Evolutionary conservation across 2,113 vertebrate genomes (phyloP).

Genomic region (Bubalus kerabau): DNA sequence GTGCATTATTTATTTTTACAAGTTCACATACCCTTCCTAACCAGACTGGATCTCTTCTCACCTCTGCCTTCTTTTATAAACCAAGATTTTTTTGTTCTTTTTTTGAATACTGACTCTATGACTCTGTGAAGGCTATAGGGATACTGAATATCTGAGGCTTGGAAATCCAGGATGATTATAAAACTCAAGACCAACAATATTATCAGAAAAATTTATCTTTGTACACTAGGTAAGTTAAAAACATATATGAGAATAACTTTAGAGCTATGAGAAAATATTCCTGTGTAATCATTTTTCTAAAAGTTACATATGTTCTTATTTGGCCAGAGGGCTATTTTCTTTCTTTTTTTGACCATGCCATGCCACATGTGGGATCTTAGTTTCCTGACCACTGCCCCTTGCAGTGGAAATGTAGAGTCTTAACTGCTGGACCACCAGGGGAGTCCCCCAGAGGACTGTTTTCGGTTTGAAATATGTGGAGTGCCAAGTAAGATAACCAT

Average conservation of each 20-base stretch:
- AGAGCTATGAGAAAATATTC: not conserved
- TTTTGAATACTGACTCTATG: not conserved
- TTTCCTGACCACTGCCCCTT: not conserved
- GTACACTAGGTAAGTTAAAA: not conserved
- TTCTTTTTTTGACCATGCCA: not conserved
- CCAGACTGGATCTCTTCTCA: not conserved
- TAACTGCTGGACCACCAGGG: not conserved
- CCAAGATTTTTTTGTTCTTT: not conserved
- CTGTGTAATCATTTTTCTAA: not conserved
- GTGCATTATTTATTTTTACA: not conserved
- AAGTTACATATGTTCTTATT: not conserved
- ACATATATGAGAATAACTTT: not conserved
- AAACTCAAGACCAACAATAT: not conserved
- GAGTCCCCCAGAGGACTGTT: not conserved
- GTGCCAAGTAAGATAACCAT: not conserved
- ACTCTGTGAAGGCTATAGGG: not conserved
- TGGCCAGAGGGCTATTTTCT: not conserved
- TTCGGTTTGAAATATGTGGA: not conserved
- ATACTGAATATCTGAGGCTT: not conserved
- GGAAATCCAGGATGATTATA: not conserved
- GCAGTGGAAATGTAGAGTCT: not conserved
- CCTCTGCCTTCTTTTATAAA: not conserved
- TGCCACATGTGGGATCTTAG: not conserved
- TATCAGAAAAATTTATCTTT: not conserved
- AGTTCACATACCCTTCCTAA: not conserved